Percentiles rank a stretch among this genome's conserved stretches.
Conservation (phyloP, 2,888 invertebrate species). For the Drosophila siamana region DNA sequence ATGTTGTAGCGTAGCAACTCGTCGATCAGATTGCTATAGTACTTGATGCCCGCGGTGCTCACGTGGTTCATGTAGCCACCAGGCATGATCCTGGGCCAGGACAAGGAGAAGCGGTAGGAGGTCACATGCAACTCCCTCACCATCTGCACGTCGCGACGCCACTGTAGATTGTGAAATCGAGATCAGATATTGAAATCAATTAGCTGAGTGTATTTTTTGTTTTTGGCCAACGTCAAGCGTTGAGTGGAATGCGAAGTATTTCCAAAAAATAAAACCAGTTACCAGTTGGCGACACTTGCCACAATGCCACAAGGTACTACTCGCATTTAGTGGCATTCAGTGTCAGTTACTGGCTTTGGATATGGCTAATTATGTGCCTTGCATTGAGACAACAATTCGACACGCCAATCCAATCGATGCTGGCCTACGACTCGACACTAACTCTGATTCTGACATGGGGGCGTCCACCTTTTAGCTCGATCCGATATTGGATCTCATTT, state of each 20-base stretch:
- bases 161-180: conserved; percentile 68
- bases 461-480: conserved; percentile 35
- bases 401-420: conserved; percentile 34
- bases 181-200: not conserved
- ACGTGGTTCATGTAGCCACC: conserved; percentile 88
- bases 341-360: conserved; percentile 25
- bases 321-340: conserved; percentile 22
- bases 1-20: conserved; percentile 89
- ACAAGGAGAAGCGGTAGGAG: conserved; percentile 90
- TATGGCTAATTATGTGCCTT: conserved; percentile 58
- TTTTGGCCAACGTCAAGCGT: not conserved
- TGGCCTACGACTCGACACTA: conserved; percentile 35
- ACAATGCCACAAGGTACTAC: conserved; percentile 26
- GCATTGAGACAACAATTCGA: conserved; percentile 49
- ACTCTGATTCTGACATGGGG: conserved; percentile 40
- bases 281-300: conserved; percentile 14
- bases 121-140: conserved; percentile 88
- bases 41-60: conserved; percentile 90
- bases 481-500: conserved; percentile 24
- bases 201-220: not conserved
- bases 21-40: conserved; percentile 92
- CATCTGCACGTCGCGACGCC: conserved; percentile 88
- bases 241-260: conserved; percentile 48
- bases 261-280: conserved; percentile 55
- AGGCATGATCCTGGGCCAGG: conserved; percentile 92